Percentiles rank a stretch among this genome's conserved stretches.
These are phyloP conservation scores for Dermatemys mawii DNA, from an alignment of 2,113 vertebrate species.

Conservation along the genomic window DNA sequence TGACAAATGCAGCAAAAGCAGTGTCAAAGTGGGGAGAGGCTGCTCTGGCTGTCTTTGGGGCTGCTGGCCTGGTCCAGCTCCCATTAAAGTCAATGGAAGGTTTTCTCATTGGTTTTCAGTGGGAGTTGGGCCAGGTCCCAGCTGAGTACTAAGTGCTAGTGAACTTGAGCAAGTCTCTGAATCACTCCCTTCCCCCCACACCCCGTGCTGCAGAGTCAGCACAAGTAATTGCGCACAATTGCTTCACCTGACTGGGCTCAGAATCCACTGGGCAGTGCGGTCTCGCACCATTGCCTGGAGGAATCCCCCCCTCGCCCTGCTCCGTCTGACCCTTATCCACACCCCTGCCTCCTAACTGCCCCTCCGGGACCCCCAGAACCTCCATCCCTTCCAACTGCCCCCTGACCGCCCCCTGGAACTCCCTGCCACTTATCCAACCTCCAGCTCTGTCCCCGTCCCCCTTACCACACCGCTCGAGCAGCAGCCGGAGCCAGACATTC, in stretches of 20 bases:
- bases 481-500: too few species aligned
- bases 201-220: background rate
- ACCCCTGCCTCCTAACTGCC: too few species aligned
- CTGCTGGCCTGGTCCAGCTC: background rate
- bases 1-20: background rate
- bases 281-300: background rate
- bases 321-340: too few species aligned
- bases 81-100: background rate
- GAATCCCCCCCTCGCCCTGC: too few species aligned
- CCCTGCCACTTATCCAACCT: too few species aligned
- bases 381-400: too few species aligned
- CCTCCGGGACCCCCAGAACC: too few species aligned
- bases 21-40: background rate
- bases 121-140: background rate
- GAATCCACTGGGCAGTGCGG: background rate
- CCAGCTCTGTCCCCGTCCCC: too few species aligned
- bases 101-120: background rate
- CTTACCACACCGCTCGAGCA: too few species aligned
- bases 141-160: background rate
- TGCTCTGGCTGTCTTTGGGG: background rate
- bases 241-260: background rate
- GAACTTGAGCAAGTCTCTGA: background rate
- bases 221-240: background rate
- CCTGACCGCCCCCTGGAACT: too few species aligned
- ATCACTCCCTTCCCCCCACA: background rate